Evolutionary conservation across 2,797 vertebrate genomes (phyloP), one percentile per base, ranked within the genome.

Genomic region (Hypotaenidia philippensis): DNA sequence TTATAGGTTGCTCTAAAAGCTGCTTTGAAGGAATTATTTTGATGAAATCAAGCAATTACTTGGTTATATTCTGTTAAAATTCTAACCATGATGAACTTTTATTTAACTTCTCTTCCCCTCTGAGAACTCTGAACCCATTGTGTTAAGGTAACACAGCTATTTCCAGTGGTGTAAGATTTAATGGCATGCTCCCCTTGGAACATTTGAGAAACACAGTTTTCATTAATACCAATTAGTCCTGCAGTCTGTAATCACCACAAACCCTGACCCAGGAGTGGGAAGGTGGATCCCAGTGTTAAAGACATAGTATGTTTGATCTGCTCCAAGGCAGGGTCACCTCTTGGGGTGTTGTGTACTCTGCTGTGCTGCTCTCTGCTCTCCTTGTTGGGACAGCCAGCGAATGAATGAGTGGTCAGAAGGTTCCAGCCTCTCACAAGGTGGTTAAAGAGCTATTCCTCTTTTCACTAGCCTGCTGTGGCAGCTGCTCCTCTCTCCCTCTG

Each of bases 21-120:
- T 91, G 93, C 89, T 96, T 92, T 70, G 70, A 74, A 72, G 75
- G 89, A 94, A 90, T 95, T 92, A 91, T 94, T 95, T 90, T 87
- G 95, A 95, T 88, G 80, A 85, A 93, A 94, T 94, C 83, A 84
- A 85, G 88, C 91, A 93, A 84, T 89, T 90, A 72, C 27, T 20
- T 34, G 60, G 76, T 75, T 92, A 79, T 85, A 96, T 95, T 78
- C 31, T 75, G 89, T 85, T 88, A 92, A 94, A 94, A 91, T 88
- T 87, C 56, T 26, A 89, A 40, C 65, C 20, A 18, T 41, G 55
- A 22, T 3, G 15, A 88, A 63, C 18, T 49, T 65, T 34, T 66
- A 34, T 93, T 93, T 68, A 95, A 89, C 49, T 91, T 79, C 40
- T 75, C 20, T 36, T 68, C 66, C 64, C 13, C 31, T 8, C 52